Percentiles rank a stretch among this genome's conserved stretches.
phyloP scores from a whole-genome alignment of 1,140 invertebrate genomes.

The Drusus annulatus region DNA sequence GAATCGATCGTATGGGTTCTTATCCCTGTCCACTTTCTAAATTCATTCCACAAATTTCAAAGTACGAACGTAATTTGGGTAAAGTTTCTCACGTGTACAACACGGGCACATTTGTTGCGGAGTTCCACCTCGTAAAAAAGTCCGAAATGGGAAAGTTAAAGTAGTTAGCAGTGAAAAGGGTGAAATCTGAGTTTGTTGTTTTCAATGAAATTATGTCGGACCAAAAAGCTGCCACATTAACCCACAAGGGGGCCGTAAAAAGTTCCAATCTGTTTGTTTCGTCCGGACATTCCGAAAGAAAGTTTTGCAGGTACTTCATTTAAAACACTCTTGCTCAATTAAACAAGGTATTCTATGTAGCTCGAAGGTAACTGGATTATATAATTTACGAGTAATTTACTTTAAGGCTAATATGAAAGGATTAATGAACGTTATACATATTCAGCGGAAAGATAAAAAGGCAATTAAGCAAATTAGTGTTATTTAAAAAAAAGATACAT shows the following conservation, averaged over 20 bases:
- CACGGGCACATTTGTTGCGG: constrained; percentile 13
- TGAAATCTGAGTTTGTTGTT: constrained; percentile 50
- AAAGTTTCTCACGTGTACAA: constrained; percentile 12
- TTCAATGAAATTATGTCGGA: constrained; percentile 46
- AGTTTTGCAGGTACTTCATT: constrained; percentile 11
- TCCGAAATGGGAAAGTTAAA: constrained; percentile 30
- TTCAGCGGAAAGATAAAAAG: too few species aligned
- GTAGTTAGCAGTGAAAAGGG: constrained; percentile 45
- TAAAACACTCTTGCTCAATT: constrained; percentile 13
- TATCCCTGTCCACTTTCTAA: too few species aligned
- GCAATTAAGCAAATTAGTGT: too few species aligned
- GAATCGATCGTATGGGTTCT: too few species aligned
- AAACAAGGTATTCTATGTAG: neutral
- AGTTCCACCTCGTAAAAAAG: constrained; percentile 30
- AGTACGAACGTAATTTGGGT: neutral
- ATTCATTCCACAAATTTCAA: neutral
- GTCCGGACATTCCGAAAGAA: constrained; percentile 12
- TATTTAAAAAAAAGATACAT: too few species aligned
- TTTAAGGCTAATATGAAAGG: too few species aligned
- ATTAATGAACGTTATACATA: too few species aligned
- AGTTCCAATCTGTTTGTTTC: constrained; percentile 35
- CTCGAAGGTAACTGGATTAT: too few species aligned
- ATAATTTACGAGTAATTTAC: too few species aligned
- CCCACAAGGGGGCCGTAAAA: constrained; percentile 33
- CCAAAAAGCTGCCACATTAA: constrained; percentile 32